phyloP scores from a whole-genome alignment of 2,888 invertebrate genomes.

The Lucinisca nassula region DNA sequence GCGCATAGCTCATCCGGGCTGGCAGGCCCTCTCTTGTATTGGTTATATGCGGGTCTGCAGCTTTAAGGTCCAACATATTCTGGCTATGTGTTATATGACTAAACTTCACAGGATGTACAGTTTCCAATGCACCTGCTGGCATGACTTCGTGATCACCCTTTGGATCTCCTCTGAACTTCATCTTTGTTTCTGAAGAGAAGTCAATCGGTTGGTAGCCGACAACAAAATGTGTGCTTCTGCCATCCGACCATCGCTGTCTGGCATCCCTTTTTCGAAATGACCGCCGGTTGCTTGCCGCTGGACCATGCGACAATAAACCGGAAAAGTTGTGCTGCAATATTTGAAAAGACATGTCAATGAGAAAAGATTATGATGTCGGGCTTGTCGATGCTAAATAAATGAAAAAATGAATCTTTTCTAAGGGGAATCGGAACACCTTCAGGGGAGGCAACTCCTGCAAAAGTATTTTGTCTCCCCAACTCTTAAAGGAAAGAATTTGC shows the following conservation, averaged over 20 bases:
- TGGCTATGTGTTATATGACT: slow-evolving; percentile 76
- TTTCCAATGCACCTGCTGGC: slow-evolving; percentile 77
- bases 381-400: too few relatives aligned
- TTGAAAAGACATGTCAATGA: too few relatives aligned
- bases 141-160: slow-evolving; percentile 68
- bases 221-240: slow-evolving; percentile 77
- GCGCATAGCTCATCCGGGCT: slow-evolving; percentile 67
- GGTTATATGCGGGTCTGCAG: slow-evolving; percentile 75
- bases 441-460: too few relatives aligned
- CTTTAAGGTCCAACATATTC: slow-evolving; percentile 77
- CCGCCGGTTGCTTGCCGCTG: slow-evolving; percentile 68
- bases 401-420: too few relatives aligned
- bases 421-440: too few relatives aligned
- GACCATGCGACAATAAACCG: slow-evolving; percentile 72
- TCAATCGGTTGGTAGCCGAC: slow-evolving; percentile 76
- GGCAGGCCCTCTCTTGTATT: slow-evolving; percentile 73
- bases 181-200: slow-evolving; percentile 73
- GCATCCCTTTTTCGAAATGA: slow-evolving; percentile 57
- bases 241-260: slow-evolving; percentile 63
- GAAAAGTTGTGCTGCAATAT: slow-evolving; percentile 78
- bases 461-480: too few relatives aligned
- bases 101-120: slow-evolving; percentile 69
- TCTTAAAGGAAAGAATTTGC: too few relatives aligned
- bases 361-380: too few relatives aligned
- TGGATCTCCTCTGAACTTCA: slow-evolving; percentile 73